Percentiles rank a stretch among this genome's conserved stretches.
These are phyloP conservation scores for Coptodon rendalli DNA, from an alignment of 2,113 vertebrate genomes.

Conservation along the genomic window DNA sequence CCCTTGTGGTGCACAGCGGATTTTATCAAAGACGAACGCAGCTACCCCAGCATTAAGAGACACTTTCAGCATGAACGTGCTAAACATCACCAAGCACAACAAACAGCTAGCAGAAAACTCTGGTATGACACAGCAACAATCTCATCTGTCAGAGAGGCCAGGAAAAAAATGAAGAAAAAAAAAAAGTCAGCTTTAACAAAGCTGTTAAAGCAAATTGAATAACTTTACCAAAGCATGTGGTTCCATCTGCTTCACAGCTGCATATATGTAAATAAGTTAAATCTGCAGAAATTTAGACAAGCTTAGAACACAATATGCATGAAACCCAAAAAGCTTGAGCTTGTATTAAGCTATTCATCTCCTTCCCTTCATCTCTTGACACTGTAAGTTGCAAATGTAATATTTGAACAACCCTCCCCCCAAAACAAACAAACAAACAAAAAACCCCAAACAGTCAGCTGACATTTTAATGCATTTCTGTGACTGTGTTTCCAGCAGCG, in stretches of 20 bases:
- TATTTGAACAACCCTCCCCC: not conserved
- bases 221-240: not conserved
- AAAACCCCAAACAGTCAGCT: not conserved
- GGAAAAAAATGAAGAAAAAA: not conserved
- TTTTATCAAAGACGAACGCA: not conserved
- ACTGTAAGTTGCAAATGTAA: not conserved
- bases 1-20: not conserved
- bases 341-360: not conserved
- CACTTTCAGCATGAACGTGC: not conserved
- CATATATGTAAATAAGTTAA: not conserved
- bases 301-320: not conserved
- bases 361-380: not conserved
- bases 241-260: not conserved
- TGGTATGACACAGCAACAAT: not conserved
- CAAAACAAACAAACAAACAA: not conserved
- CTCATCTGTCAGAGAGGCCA: not conserved
- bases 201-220: not conserved
- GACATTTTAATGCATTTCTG: not conserved
- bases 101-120: not conserved
- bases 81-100: not conserved
- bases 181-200: not conserved
- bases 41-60: not conserved
- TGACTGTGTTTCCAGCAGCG: not conserved
- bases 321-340: not conserved
- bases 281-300: not conserved